Evolutionary conservation across 2,113 vertebrate genomes (phyloP).

Genomic region (Centropus unirufus): DNA sequence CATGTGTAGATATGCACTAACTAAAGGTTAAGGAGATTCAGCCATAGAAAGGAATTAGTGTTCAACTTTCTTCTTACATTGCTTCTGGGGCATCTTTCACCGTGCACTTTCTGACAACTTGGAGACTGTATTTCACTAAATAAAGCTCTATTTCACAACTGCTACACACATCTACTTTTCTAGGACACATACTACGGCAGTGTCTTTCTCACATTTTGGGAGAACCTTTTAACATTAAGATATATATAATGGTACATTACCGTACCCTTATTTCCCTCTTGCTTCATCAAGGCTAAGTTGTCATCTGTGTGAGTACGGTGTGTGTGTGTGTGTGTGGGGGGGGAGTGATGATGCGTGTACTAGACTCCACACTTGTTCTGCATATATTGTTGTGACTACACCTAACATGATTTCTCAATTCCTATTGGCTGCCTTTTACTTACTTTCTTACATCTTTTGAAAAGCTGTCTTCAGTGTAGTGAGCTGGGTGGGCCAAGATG

Average conservation of each 20-base stretch:
- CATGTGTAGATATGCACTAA: not conserved
- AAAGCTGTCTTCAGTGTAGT: not conserved
- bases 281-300: not conserved
- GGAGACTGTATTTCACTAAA: not conserved
- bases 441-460: not conserved
- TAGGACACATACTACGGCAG: not conserved
- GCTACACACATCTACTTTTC: not conserved
- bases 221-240: not conserved
- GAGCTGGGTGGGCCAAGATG: not conserved
- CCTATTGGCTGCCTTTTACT: not conserved
- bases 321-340: too few relatives aligned
- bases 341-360: not conserved
- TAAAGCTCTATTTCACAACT: not conserved
- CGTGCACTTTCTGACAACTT: not conserved
- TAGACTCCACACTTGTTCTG: not conserved
- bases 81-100: not conserved
- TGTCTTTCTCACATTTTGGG: not conserved
- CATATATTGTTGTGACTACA: not conserved
- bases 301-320: too few relatives aligned
- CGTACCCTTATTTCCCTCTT: not conserved
- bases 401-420: not conserved
- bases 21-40: not conserved
- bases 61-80: not conserved
- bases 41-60: not conserved
- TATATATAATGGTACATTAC: not conserved